These are phyloP conservation scores for Pristis pectinata DNA, from an alignment of 2,797 vertebrate genomes.

Conservation along the genomic window DNA sequence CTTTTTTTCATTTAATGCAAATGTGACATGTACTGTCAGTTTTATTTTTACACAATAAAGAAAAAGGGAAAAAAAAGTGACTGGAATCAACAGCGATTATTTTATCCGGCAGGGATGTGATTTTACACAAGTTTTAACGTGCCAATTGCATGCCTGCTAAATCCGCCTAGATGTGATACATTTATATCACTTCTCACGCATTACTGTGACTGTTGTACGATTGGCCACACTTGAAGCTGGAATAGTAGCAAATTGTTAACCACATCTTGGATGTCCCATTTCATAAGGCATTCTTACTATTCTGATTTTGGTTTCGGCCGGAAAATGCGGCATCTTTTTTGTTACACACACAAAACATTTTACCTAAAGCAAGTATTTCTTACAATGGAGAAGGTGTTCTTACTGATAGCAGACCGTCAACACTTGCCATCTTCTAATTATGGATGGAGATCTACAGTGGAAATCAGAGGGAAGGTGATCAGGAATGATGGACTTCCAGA, in stretches of 20 bases:
- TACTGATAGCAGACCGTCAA: background rate
- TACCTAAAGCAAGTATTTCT: background rate
- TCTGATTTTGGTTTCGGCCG: background rate
- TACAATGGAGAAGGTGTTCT: background rate
- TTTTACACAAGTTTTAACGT: background rate
- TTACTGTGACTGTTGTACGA: too few species aligned
- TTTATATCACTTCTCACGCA: background rate
- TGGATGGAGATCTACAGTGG: too few species aligned
- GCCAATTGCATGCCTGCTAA: background rate
- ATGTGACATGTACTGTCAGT: slow-evolving; percentile 66
- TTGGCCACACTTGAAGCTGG: background rate
- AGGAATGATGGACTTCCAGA: background rate
- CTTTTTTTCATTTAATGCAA: slow-evolving; percentile 63
- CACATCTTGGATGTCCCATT: background rate
- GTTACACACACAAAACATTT: too few species aligned
- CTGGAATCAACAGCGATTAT: background rate
- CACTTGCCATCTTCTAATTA: background rate
- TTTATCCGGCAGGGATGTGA: background rate
- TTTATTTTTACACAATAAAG: slow-evolving; percentile 79
- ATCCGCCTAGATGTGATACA: too few species aligned
- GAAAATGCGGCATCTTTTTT: background rate
- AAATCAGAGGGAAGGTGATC: background rate
- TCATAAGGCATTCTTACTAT: background rate
- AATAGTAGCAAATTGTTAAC: too few species aligned
- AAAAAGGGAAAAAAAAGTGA: slow-evolving; percentile 59